phyloP scores from a whole-genome alignment of 2,888 invertebrate genomes.

The Slavum lentiscoides region DNA sequence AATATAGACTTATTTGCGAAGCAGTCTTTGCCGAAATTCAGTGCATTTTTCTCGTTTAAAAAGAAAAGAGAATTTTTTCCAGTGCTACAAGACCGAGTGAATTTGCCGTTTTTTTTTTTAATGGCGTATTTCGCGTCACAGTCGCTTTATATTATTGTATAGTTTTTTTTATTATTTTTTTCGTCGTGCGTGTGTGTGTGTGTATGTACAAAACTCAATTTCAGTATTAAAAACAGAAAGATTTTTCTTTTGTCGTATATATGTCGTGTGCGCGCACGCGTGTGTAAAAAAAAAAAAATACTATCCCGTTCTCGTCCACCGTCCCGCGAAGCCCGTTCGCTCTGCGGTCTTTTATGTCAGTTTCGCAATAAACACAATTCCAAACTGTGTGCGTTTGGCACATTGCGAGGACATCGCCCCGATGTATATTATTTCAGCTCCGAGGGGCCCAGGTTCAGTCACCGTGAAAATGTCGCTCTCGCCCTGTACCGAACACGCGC shows the following conservation, averaged over 20 bases:
- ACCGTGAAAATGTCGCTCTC: constrained; percentile 50
- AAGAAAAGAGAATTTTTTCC: no score
- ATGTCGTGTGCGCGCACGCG: not conserved
- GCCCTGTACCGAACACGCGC: constrained; percentile 18
- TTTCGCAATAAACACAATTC: constrained; percentile 52
- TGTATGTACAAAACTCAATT: not conserved
- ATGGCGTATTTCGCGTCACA: no score
- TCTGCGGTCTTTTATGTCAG: constrained; percentile 44
- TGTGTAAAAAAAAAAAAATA: constrained; percentile 20
- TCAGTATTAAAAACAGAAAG: constrained; percentile 44
- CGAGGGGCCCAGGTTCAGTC: constrained; percentile 51
- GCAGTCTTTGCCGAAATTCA: no score
- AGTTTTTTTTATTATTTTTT: not conserved
- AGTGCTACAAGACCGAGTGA: no score
- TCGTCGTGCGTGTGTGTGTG: not conserved
- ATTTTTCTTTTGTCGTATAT: constrained; percentile 37
- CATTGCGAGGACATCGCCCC: constrained; percentile 50
- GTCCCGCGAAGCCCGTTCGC: not conserved
- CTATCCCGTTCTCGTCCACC: not conserved
- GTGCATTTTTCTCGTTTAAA: no score
- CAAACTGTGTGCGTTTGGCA: constrained; percentile 51
- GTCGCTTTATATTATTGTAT: no score
- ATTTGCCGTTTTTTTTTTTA: not conserved
- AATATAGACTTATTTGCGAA: no score
- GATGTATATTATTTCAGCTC: constrained; percentile 53